phyloP scores from a whole-genome alignment of 2,113 vertebrate genomes.

The Rattus rattus region DNA sequence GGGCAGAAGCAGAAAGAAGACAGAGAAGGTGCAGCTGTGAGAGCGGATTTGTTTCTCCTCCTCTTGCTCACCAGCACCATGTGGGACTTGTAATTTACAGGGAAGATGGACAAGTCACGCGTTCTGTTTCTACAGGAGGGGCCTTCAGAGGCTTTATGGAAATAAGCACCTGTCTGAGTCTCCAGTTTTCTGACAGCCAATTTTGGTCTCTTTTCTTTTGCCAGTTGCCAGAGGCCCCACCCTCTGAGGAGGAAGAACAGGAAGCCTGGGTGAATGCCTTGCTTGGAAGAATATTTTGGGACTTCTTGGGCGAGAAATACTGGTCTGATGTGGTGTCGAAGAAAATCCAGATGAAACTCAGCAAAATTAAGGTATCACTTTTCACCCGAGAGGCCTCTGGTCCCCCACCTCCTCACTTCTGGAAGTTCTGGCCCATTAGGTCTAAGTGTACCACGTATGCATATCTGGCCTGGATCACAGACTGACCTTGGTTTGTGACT shows the following conservation, averaged over 20 bases:
- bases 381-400: background rate
- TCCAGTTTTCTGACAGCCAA: conserved; percentile 64
- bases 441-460: background rate
- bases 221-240: conserved; percentile 87
- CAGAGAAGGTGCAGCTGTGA: background rate
- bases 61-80: background rate
- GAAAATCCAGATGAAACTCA: conserved; percentile 99
- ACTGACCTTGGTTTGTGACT: background rate
- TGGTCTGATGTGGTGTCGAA: conserved; percentile 98
- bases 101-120: background rate
- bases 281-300: conserved; percentile 97
- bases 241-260: conserved; percentile 87
- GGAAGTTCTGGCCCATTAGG: background rate
- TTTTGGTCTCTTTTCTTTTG: conserved; percentile 73
- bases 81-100: conserved; percentile 29
- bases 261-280: conserved; percentile 98
- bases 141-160: conserved; percentile 25
- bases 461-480: background rate
- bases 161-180: conserved; percentile 67
- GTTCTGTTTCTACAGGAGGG: background rate
- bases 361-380: conserved; percentile 95
- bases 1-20: background rate
- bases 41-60: background rate
- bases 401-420: conserved; percentile 2
- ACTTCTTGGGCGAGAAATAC: conserved; percentile 98